Evolutionary conservation across 2,113 vertebrate species (phyloP), one percentile per base, ranked within the genome.

Genomic region (Thomomys bottae): DNA sequence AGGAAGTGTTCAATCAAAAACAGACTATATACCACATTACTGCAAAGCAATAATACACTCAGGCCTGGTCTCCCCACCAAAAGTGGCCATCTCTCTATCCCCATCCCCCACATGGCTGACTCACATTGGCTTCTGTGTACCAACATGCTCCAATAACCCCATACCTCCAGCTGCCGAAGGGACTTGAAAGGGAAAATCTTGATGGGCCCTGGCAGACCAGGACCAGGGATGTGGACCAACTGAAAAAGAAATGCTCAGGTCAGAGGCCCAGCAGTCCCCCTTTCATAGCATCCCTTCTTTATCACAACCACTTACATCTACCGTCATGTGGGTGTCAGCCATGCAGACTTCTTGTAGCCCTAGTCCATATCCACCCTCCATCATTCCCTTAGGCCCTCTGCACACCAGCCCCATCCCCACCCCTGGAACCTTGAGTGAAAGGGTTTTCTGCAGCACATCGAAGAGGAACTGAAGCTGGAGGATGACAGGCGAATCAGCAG

Each of bases 141-240:
- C 68, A 21, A 28, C 23, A 38, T 38, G 30, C 36, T 63, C 70
- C 67, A 91, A 8, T 0, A 15, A 24, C 38, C 72, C 63, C 80
- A 38, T 94, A 99, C 99, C 98, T 99, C 99, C 95, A 99, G 97
- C 95, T 96, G 97, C 83, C 98, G 98, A 36, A 99, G 97, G 45
- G 98, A 99, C 96, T 99, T 99, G 97, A 99, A 99, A 8, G 99
- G 99, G 87, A 98, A 99, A 96, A 99, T 99, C 96, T 98, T 99
- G 97, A 99, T 98, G 90, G 98, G 95, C 24, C 98, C 98, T 85
- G 98, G 98, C 36, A 98, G 95, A 87, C 95, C 98, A 77, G 72
- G 88, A 23, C 97, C 98, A 71, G 98, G 96, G 36, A 98, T 96
- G 92, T 98, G 98, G 92, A 99, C 78, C 0, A 99, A 98, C 99